Conservation (phyloP, 2,113 vertebrate species). For the Alaudala cheleensis region DNA sequence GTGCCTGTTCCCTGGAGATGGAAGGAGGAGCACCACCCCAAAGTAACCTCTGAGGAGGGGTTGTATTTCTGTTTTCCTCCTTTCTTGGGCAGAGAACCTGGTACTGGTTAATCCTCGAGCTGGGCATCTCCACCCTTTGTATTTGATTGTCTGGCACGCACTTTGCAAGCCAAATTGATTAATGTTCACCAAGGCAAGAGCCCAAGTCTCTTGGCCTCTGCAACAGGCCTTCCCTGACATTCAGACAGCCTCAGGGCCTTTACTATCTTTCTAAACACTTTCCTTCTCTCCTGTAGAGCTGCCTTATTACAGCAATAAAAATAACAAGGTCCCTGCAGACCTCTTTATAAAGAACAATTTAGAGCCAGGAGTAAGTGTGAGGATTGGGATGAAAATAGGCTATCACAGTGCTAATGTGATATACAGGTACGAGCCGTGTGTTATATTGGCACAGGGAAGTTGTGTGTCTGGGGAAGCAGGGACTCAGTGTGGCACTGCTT, state of each 20-base stretch:
- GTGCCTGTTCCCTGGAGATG: not conserved
- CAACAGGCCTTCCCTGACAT: conserved; percentile 12
- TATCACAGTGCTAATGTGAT: conserved; percentile 69
- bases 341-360: conserved; percentile 75
- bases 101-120: not conserved
- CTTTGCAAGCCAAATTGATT: conserved; percentile 6
- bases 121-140: not conserved
- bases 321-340: conserved; percentile 80
- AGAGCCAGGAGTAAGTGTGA: conserved; percentile 63
- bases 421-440: conserved; percentile 21
- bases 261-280: conserved; percentile 61
- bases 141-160: not conserved
- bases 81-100: not conserved
- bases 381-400: conserved; percentile 68
- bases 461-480: not conserved
- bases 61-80: not conserved
- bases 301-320: conserved; percentile 76
- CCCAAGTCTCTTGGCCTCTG: not conserved
- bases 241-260: conserved; percentile 18
- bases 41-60: not conserved
- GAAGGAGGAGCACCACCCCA: not conserved
- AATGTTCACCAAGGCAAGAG: not conserved
- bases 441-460: conserved; percentile 26
- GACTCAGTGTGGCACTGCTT: not conserved
- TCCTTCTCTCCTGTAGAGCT: conserved; percentile 58